Percentiles rank a stretch among this genome's conserved stretches.
phyloP scores from a whole-genome alignment of 2,888 invertebrate species.

The Diloba caeruleocephala region DNA sequence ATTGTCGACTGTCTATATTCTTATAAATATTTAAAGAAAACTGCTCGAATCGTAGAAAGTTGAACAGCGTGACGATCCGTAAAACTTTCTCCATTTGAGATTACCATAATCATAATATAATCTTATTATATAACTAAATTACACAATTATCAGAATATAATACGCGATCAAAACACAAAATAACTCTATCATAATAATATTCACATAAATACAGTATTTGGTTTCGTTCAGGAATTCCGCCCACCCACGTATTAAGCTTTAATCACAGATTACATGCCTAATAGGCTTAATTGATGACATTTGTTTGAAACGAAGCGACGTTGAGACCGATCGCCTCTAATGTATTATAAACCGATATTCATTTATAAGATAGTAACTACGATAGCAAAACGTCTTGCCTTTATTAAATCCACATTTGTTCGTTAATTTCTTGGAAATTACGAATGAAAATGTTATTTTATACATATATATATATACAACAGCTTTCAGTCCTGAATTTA shows the following conservation, averaged over 20 bases:
- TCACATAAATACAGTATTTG: slow-evolving; percentile 33
- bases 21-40: slow-evolving; percentile 9
- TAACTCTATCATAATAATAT: slow-evolving; percentile 36
- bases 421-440: not conserved
- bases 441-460: not conserved
- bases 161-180: slow-evolving; percentile 35
- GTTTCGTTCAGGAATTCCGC: slow-evolving; percentile 42
- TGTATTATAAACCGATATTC: slow-evolving; percentile 46
- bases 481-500: too few relatives aligned
- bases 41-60: slow-evolving; percentile 3
- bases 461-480: not conserved
- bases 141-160: slow-evolving; percentile 26
- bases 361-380: slow-evolving; percentile 37
- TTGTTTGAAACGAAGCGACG: slow-evolving; percentile 55
- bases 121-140: slow-evolving; percentile 20
- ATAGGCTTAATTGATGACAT: slow-evolving; percentile 61
- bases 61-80: not conserved
- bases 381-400: slow-evolving; percentile 34
- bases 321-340: slow-evolving; percentile 43
- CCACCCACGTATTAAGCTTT: slow-evolving; percentile 50
- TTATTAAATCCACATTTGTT: slow-evolving; percentile 13
- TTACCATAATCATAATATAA: slow-evolving; percentile 27
- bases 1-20: not conserved
- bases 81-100: slow-evolving; percentile 28
- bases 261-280: slow-evolving; percentile 56